Evolutionary conservation across 2,113 vertebrate genomes (phyloP), one percentile per base, ranked within the genome.

Genomic region (Anguilla japonica): DNA sequence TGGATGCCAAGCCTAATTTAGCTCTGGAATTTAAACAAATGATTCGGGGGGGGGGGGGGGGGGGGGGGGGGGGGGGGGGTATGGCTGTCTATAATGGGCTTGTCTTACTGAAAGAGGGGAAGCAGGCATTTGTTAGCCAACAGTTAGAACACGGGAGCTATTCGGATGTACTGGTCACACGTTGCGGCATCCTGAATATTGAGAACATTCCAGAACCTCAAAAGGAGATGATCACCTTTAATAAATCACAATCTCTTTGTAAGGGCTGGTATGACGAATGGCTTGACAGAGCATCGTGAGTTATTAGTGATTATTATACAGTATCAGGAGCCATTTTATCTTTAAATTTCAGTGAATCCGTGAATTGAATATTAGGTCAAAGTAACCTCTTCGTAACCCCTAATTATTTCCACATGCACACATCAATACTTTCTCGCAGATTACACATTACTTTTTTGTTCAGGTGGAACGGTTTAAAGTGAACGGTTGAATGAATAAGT

Each of bases 281-380:
- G 87, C 71, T 34, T 34, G 34, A 75, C 1, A n/a, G 6, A 34
- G n/a, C n/a, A 75, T 75, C 29, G 11, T 2, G 0, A 34, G 71
- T 75, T 75, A 75, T 63, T 26, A 26, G 60, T 18, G 57, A 46
- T 9, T 5, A 20, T 67, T 26, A 67, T 67, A 26, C 3, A 26
- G 60, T 26, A 75, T 9, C 71, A 86, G 82, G 88, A 87, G 88
- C 89, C 88, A 88, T 89, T 91, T 90, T 88, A 87, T 89, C 89
- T 89, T 87, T 87, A 85, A 13, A 88, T 63, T 83, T 63, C 34
- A 79, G 79, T 87, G 88, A 85, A 91, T 88, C 88, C 88, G 88
- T 87, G 88, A 88, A 87, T 85, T 78, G 84, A 83, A 57, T 41
- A 71, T 86, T 86, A 85, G 87, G 82, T 84, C 75, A 71, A 39